Evolutionary conservation across 2,797 vertebrate genomes (phyloP), one percentile per base, ranked within the genome.

Genomic region (Cercopithecus diana): DNA sequence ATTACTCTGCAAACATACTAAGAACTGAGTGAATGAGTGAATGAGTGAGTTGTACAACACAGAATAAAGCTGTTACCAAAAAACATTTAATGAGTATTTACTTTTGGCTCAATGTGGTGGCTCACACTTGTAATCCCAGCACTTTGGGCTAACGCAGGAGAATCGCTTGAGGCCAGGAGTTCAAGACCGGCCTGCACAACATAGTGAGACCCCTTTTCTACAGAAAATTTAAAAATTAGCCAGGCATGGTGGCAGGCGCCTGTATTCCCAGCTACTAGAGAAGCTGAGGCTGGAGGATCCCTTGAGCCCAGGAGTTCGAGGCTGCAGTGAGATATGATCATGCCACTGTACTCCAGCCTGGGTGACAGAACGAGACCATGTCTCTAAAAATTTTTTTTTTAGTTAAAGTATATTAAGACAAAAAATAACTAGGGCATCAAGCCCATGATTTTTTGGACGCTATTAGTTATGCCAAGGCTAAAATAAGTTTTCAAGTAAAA

Each of bases 401-500:
- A 67, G 33, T 67, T 89, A 61, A 79, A 85, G 36, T 55, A 61
- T 30, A 61, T 55, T 52, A 52, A 77, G 64, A 96, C n/a, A 52
- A 95, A 95, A 64, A 93, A 88, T 22, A 76, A 82, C 33, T 33
- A 73, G 30, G 64, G 79, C 12, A 88, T 48, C n/a, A 79, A 85
- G 52, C 14, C 6, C 48, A 36, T 73, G 52, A 79, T 57, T 92
- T 48, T 77, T 70, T 85, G 33, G 39, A 90, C 1, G 24, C 58
- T 87, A 48, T 81, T 77, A 57, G 84, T 26, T 79, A 80, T 7
- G 28, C 30, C 13, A 87, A 93, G 50, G 61, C 72, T 84, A 84
- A 96, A 90, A 58, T 61, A 79, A 73, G 17, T 90, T 87, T 88
- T 48, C 41, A 61, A 61, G 61, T 72, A 87, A 79, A 95, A 43